Evolutionary conservation across 37 sponge, comb jelly and placozoan genomes (phyloP), one percentile per base, ranked within the genome.

Genomic region (Oscarella lobularis): DNA sequence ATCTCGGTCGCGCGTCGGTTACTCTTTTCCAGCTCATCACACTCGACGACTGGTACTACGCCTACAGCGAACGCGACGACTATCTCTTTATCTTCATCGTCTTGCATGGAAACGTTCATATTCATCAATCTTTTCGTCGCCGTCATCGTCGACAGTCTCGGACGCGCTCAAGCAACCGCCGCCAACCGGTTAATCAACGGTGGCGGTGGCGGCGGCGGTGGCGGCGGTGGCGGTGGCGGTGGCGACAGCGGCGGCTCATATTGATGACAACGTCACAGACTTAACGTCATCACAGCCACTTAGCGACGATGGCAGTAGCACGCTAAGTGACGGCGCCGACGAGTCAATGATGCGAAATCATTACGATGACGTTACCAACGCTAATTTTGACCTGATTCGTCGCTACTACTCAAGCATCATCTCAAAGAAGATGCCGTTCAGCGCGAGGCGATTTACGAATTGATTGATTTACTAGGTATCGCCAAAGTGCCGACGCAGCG

Each of bases 41-140:
- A 34, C 87, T 93, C 33, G 94, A 93, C 73, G 94, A 93, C 78
- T 93, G 94, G 94, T 89, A 78, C 78, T 75, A 74, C 38, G 88
- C 88, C 78, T 93, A 84, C 76, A 73, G 80, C 36, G 79, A 80
- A 67, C 79, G 87, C 6, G 37, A 38, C 31, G 20, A 84, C 54
- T 91, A 84, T 60, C 80, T 91, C 31, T 29, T 86, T 3, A 78
- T 86, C 38, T 91, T 91, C 83, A 91, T 87, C n/a, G 72, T 91
- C 33, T 31, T 91, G n/a, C n/a, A n/a, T n/a, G 70, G 92, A 91
- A 55, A 91, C 88, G 32, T 87, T 91, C 55, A 87, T 91, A 66
- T 87, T 86, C 75, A 76, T 87, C 74, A 87, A 87, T 81, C 72
- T 93, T 54, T 86, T 93, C 77, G 85, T 93, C 65, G 94, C 94